Percentiles rank a stretch among this genome's conserved stretches.
These are phyloP conservation scores for Aspiorhynchus laticeps DNA, from an alignment of 2,113 vertebrate genomes.

Conservation along the genomic window DNA sequence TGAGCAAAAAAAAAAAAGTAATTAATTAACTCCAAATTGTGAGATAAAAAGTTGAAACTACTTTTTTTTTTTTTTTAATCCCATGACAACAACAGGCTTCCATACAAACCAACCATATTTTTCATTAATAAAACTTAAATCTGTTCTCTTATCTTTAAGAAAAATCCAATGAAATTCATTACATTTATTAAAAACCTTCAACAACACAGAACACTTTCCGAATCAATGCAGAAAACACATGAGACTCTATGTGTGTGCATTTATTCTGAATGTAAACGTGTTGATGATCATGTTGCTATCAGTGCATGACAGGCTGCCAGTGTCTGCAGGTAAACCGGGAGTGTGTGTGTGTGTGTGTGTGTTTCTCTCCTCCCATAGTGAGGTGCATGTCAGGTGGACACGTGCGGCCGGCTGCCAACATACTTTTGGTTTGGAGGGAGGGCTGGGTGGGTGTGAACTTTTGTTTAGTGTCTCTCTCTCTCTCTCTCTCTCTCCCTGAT, in stretches of 20 bases:
- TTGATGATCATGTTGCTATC: not conserved
- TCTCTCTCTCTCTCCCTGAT: constrained; percentile 81
- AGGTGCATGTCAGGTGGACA: constrained; percentile 90
- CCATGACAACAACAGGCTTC: too few species aligned
- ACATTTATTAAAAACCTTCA: not conserved
- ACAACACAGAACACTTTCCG: not conserved
- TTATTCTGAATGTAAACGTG: not conserved
- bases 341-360: constrained; percentile 54
- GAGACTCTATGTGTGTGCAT: not conserved
- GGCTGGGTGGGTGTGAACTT: constrained; percentile 85
- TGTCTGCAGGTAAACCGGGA: constrained; percentile 66
- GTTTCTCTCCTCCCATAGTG: constrained; percentile 38
- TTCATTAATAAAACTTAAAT: not conserved
- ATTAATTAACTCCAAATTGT: too few species aligned
- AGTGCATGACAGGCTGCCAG: constrained; percentile 1
- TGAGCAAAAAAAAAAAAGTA: too few species aligned
- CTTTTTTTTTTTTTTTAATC: too few species aligned
- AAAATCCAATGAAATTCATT: not conserved
- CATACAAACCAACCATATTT: not conserved
- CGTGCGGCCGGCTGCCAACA: constrained; percentile 86
- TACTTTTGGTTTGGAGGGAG: constrained; percentile 96
- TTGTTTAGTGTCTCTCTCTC: constrained; percentile 78
- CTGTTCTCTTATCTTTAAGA: not conserved
- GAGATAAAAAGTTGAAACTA: too few species aligned
- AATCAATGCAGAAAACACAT: not conserved